A percentile compares a stretch with the other conserved stretches of the same genome.
Evolutionary conservation across 1,140 invertebrate genomes (phyloP).

Genomic region (Brachionus rubens): DNA sequence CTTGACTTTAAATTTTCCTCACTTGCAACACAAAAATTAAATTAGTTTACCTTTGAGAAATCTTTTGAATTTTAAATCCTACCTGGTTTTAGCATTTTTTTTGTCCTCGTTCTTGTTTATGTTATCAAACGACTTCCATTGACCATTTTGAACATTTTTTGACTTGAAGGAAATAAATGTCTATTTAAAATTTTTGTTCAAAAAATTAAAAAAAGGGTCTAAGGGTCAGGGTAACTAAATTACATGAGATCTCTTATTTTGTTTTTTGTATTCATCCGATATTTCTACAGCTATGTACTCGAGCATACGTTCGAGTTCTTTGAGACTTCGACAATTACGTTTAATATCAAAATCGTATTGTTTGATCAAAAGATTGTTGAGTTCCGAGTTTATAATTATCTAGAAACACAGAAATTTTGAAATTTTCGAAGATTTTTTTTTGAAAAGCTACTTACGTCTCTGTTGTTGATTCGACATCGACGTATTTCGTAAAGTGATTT

Average conservation of each 20-base stretch:
- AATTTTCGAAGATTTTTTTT: background rate
- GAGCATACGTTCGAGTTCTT: conserved; percentile 33
- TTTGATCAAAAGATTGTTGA: conserved; percentile 15
- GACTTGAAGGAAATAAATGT: conserved; percentile 11
- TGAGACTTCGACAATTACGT: conserved; percentile 20
- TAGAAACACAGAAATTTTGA: background rate
- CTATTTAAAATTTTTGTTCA: conserved; percentile 9
- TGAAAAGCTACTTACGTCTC: conserved; percentile 36
- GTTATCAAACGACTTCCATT: conserved; percentile 9
- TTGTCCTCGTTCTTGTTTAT: background rate
- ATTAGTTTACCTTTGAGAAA: no score
- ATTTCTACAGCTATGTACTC: conserved; percentile 33
- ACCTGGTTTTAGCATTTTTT: conserved; percentile 2
- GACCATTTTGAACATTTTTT: background rate
- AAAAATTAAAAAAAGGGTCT: background rate
- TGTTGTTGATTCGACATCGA: conserved; percentile 40
- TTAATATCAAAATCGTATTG: conserved; percentile 40
- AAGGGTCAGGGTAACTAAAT: background rate
- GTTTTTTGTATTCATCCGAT: conserved; percentile 27
- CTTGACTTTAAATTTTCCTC: conserved; percentile 1
- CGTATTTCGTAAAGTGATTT: conserved; percentile 37
- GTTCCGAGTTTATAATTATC: conserved; percentile 35
- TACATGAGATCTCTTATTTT: conserved; percentile 43
- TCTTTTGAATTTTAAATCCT: background rate
- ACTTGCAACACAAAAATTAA: background rate